These are phyloP conservation scores for Strigamia crassipes DNA, from an alignment of 2,888 invertebrate genomes.

Conservation along the genomic window DNA sequence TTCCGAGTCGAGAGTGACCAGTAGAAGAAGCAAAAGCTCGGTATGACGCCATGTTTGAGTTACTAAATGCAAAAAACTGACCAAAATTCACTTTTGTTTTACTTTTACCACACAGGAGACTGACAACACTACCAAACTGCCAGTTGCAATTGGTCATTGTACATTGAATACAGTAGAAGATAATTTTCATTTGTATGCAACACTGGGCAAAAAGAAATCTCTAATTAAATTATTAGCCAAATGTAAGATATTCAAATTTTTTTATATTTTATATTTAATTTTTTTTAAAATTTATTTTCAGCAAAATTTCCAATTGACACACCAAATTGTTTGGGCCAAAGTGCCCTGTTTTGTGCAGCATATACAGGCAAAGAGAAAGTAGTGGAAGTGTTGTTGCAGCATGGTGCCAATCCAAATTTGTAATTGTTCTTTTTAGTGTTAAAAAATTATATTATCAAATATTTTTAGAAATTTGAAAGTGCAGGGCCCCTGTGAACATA, in stretches of 20 bases:
- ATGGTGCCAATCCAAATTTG: conserved; percentile 61
- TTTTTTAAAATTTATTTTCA: conserved; percentile 12
- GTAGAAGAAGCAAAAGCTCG: neutral
- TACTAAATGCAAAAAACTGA: too few relatives aligned
- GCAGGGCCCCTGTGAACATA: too few relatives aligned
- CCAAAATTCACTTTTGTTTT: too few relatives aligned
- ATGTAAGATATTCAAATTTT: neutral
- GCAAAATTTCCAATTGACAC: conserved; percentile 55
- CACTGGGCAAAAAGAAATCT: neutral
- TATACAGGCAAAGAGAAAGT: conserved; percentile 56
- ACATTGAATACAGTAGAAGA: neutral
- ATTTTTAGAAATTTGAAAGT: too few relatives aligned
- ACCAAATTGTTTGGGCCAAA: conserved; percentile 57
- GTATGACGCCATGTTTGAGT: neutral
- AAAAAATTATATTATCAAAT: too few relatives aligned
- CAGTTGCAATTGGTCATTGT: neutral
- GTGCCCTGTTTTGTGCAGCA: conserved; percentile 60
- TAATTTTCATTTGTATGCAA: neutral
- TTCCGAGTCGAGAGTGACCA: neutral
- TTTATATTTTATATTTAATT: too few relatives aligned
- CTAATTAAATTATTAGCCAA: neutral
- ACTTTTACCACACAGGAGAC: neutral
- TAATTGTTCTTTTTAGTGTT: neutral
- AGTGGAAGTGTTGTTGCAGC: conserved; percentile 56
- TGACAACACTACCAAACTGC: neutral